These are phyloP conservation scores for Allygus modestus DNA, from an alignment of 2,888 invertebrate genomes.

Conservation along the genomic window DNA sequence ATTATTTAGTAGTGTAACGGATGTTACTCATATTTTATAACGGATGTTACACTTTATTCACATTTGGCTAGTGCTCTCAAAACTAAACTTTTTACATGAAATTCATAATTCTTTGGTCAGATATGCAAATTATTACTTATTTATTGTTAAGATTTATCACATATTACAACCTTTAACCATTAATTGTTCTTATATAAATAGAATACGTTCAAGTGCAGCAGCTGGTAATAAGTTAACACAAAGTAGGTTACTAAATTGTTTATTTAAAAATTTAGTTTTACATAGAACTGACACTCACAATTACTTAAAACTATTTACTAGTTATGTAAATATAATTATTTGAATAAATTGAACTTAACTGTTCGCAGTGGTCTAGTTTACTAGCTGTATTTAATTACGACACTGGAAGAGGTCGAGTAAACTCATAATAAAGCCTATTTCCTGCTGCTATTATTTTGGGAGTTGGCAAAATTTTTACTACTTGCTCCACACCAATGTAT, in stretches of 20 bases:
- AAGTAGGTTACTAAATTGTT: slow-evolving; percentile 5
- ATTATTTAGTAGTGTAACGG: slow-evolving; percentile 20
- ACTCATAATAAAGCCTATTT: slow-evolving; percentile 11
- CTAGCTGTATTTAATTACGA: slow-evolving; percentile 2
- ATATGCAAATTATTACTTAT: slow-evolving; percentile 9
- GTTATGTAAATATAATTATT: background rate
- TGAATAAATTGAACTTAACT: background rate
- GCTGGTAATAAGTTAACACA: slow-evolving; percentile 20
- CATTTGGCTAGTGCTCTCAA: background rate
- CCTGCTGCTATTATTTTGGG: background rate
- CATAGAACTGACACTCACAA: slow-evolving; percentile 6
- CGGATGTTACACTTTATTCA: slow-evolving; percentile 17
- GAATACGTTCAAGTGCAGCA: slow-evolving; percentile 2
- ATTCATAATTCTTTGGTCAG: slow-evolving; percentile 10
- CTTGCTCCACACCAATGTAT: background rate
- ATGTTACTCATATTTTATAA: too few species aligned
- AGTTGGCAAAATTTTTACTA: background rate
- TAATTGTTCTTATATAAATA: slow-evolving; percentile 6
- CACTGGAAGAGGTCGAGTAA: slow-evolving; percentile 21
- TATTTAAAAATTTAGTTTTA: background rate
- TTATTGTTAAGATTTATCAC: slow-evolving; percentile 9
- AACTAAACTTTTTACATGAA: background rate
- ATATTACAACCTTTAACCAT: slow-evolving; percentile 9
- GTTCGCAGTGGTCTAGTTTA: slow-evolving; percentile 1
- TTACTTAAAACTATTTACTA: slow-evolving; percentile 15